Evolutionary conservation across 2,113 vertebrate species (phyloP), one percentile per base, ranked within the genome.

Genomic region (Theropithecus gelada): DNA sequence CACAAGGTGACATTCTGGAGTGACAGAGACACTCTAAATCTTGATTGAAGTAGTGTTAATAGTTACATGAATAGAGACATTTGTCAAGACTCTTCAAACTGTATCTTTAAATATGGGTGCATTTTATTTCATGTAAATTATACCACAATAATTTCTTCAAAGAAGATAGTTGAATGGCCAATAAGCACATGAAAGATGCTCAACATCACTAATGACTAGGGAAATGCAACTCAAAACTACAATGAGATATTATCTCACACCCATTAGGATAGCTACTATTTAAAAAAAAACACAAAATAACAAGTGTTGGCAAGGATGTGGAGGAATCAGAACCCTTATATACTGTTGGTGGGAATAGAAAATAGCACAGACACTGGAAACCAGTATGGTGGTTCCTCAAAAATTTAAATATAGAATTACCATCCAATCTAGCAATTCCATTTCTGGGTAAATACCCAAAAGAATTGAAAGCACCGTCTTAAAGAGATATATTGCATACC

Each of bases 121-220:
- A 81, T 52, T 94, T 96, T 38, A 92, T 52, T 82, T n/a, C 32
- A 92, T 81, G n/a, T 83, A 70, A 82, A 70, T 83, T 83, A 68
- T 43, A n/a, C 27, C n/a, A 13, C 48, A 88, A 2, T 50, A 23
- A 27, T 89, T 93, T 89, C 59, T 84, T 55, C 32, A 55, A 32
- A 82, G 12, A 91, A 68, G n/a, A 92, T 75, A 17, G 22, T 80
- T 75, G 73, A 43, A 80, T 72, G 35, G 38, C 13, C 78, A 83
- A 18, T 59, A 22, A 84, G 32, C 78, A 84, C 43, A 82, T 38
- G 57, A 78, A 50, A 93, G 30, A 50, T 89, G 61, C 14, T 93
- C 48, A 50, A 17, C 1, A 8, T 78, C 70, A 84, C 18, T 13
- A 22, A 32, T 48, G 27, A 64, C 73, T 73, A 64, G 27, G 20